Conservation (phyloP, 2,797 vertebrate genomes). For the Enteromius viviparus region DNA sequence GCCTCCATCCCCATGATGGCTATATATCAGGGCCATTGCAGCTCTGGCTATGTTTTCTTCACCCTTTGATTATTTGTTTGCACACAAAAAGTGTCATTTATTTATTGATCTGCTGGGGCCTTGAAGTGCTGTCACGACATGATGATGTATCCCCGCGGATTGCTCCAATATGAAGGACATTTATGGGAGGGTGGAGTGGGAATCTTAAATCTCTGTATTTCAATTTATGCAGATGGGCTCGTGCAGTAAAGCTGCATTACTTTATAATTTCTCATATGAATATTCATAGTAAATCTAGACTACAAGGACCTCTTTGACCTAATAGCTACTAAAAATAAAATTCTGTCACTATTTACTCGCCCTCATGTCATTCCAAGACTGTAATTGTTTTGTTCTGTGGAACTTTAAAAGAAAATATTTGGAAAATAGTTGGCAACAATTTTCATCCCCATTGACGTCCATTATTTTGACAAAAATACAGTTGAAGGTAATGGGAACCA, state of each 20-base stretch:
- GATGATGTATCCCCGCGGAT: slow-evolving; percentile 27
- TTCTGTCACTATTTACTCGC: neutral
- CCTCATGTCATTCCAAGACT: neutral
- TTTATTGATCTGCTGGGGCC: slow-evolving; percentile 29
- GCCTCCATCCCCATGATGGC: slow-evolving; percentile 21
- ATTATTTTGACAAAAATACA: neutral
- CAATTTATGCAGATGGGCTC: neutral
- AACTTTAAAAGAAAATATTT: neutral
- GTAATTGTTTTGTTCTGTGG: neutral
- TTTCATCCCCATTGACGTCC: neutral
- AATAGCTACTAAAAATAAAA: neutral
- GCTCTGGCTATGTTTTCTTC: slow-evolving; percentile 16
- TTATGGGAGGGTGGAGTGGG: neutral
- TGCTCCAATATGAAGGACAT: slow-evolving; percentile 19
- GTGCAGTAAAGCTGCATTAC: neutral
- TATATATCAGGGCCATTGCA: neutral
- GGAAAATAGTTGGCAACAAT: neutral
- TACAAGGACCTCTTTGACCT: neutral
- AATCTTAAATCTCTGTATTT: slow-evolving; percentile 3
- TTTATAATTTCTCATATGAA: neutral
- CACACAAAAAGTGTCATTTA: slow-evolving; percentile 35
- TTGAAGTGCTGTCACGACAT: slow-evolving; percentile 4
- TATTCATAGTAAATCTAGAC: neutral
- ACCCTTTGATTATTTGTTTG: slow-evolving; percentile 39
- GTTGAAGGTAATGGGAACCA: neutral